A percentile compares a stretch with the other conserved stretches of the same genome.
These are phyloP conservation scores for Psix sp. DNA, from an alignment of 1,140 invertebrate species.

Conservation along the genomic window DNA sequence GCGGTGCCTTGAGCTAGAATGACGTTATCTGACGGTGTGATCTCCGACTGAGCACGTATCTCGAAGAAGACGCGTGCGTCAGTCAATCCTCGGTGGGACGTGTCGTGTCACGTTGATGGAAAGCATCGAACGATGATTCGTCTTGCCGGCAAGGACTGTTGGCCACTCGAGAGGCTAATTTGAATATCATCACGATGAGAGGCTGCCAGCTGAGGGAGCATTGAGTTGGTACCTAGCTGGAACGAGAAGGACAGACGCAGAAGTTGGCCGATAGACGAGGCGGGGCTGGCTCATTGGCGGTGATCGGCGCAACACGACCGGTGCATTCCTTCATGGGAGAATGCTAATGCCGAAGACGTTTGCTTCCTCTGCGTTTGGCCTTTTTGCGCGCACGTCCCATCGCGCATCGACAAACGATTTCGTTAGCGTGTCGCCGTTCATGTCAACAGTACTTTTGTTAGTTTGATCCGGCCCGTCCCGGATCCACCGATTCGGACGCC, in stretches of 20 bases:
- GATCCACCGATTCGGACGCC: conserved; percentile 16
- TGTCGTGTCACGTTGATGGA: conserved; percentile 56
- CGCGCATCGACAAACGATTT: conserved; percentile 51
- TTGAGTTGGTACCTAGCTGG: conserved; percentile 4
- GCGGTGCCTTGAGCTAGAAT: conserved; percentile 35
- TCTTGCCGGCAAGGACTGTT: conserved; percentile 35
- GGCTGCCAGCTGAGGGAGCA: too few relatives aligned
- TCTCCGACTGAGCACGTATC: conserved; percentile 50
- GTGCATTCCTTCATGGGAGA: conserved; percentile 73
- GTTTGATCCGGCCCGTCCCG: conserved; percentile 11
- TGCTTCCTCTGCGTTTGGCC: conserved; percentile 54
- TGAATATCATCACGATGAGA: conserved; percentile 60
- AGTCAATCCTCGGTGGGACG: conserved; percentile 47
- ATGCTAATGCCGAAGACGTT: conserved; percentile 69
- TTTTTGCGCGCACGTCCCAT: conserved; percentile 39
- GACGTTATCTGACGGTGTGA: conserved; percentile 35
- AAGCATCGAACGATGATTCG: conserved; percentile 51
- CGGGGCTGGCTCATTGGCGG: conserved; percentile 66
- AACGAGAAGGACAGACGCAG: conserved; percentile 27
- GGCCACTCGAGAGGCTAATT: conserved; percentile 56
- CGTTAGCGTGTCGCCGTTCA: conserved; percentile 50
- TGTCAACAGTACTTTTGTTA: conserved; percentile 56
- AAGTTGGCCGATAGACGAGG: conserved; percentile 49
- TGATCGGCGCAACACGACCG: conserved; percentile 69
- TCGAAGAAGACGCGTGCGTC: conserved; percentile 45